These are phyloP conservation scores for cat (Felis catus) DNA, from an alignment of 2,113 vertebrate genomes.

Conservation along the genomic window DNA sequence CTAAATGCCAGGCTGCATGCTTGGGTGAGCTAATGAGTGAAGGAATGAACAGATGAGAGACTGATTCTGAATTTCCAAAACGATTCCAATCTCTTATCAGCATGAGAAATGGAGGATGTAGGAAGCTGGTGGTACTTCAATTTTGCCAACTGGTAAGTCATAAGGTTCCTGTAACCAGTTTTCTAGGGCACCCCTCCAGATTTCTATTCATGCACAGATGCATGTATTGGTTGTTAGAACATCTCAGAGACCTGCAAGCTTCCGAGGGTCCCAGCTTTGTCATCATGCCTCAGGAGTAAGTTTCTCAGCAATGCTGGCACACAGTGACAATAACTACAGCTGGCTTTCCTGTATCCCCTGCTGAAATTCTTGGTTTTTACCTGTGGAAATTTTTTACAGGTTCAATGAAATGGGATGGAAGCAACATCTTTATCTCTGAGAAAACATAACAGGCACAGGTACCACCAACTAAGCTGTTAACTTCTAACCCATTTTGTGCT, in stretches of 20 bases:
- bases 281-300: not conserved
- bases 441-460: not conserved
- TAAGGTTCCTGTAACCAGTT: not conserved
- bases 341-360: not conserved
- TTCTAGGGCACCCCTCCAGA: not conserved
- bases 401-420: not conserved
- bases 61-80: not conserved
- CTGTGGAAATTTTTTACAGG: not conserved
- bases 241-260: not conserved
- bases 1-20: not conserved
- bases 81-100: not conserved
- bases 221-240: not conserved
- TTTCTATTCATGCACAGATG: not conserved
- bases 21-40: not conserved
- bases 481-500: not conserved
- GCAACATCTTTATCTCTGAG: conserved; percentile 9
- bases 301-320: not conserved
- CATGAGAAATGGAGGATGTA: not conserved
- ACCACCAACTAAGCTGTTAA: not conserved
- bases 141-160: not conserved
- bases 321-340: not conserved
- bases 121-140: not conserved
- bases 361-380: not conserved
- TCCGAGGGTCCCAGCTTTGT: not conserved
- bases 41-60: not conserved